Base-by-base conservation (phyloP, 2,888 invertebrate species). In the Heliconius aoede region DNA sequence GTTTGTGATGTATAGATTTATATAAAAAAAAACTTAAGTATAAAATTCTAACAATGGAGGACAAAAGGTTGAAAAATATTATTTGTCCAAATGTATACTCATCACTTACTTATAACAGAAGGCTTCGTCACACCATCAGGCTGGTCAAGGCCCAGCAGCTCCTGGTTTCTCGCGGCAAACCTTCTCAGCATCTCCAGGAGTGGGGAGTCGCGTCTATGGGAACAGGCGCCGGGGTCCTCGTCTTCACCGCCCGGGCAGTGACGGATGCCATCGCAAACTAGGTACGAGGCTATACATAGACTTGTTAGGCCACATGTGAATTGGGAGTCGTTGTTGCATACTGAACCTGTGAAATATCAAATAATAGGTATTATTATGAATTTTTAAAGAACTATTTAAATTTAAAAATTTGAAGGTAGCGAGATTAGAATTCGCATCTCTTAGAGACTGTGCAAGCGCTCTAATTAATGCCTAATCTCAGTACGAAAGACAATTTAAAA, bases 181-280 rank as follows among this genome's bases (percentile, higher is more conserved):
- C 94, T 79, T 80, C 93, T 79, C 82, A 94, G 83, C 84, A 94
- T 86, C 72, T 94, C 94, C 79, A 94, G 79, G 3, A 94, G 84
- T 0, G 94, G 93, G 0, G 93, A 93, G 81, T 93, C 93, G 9
- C 91, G 82, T 7, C 92, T 81, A 61, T 89, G 90, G 3, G 92
- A 84, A 80, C 95, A 94, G 3, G 91, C 91, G 30, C 80, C 81
- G 0, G 89, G 72, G 55, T 95, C 95, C 81, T 95, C 95, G 79
- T 95, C 95, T 78, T 95, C 95, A 7, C 95, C 96, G 0, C 95
- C 95, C 0, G 96, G 96, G 81, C 96, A 96, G 85, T 96, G 96
- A 2, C 95, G 91, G 30, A 96, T 95, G 15, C 96, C 96, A 82
- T 96, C 96, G 86, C 96, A 96, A 26, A 95, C 94, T 80, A 96